Percentiles rank a stretch among this genome's conserved stretches.
phyloP scores from a whole-genome alignment of 2,797 vertebrate species.

The Hapalemur alaotrensis region DNA sequence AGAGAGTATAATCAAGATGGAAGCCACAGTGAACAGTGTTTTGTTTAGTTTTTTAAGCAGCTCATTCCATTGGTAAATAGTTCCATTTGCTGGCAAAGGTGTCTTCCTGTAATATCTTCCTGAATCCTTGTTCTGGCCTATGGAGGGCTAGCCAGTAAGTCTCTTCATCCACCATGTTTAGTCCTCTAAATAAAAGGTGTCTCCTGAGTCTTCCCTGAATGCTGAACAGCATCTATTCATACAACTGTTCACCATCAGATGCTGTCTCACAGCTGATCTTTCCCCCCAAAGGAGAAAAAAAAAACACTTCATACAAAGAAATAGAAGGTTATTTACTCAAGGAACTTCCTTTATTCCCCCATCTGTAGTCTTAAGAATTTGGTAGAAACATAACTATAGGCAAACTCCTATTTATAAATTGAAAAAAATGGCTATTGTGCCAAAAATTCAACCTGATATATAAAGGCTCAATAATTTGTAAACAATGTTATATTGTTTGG shows the following conservation, averaged over 20 bases:
- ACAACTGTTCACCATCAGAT: not conserved
- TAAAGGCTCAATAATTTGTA: not conserved
- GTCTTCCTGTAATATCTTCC: not conserved
- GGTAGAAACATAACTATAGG: not conserved
- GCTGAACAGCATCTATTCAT: not conserved
- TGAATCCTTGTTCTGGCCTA: not conserved
- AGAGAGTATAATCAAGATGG: not conserved
- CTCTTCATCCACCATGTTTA: not conserved
- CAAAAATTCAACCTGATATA: not conserved
- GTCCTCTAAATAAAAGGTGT: not conserved
- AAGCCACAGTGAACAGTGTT: not conserved
- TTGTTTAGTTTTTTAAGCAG: not conserved
- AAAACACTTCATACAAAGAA: not conserved
- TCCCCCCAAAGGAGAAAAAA: not conserved
- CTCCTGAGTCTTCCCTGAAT: not conserved
- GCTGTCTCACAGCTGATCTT: not conserved
- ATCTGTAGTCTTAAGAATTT: not conserved
- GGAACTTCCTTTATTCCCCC: not conserved
- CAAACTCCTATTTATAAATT: not conserved
- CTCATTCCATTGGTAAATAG: not conserved
- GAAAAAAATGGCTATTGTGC: not conserved
- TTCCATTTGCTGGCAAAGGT: not conserved
- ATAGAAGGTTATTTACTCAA: not conserved
- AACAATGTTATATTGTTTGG: constrained; percentile 15
- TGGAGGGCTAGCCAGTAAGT: not conserved